phyloP scores from a whole-genome alignment of 2,113 vertebrate species.

The Entosphenus tridentatus region DNA sequence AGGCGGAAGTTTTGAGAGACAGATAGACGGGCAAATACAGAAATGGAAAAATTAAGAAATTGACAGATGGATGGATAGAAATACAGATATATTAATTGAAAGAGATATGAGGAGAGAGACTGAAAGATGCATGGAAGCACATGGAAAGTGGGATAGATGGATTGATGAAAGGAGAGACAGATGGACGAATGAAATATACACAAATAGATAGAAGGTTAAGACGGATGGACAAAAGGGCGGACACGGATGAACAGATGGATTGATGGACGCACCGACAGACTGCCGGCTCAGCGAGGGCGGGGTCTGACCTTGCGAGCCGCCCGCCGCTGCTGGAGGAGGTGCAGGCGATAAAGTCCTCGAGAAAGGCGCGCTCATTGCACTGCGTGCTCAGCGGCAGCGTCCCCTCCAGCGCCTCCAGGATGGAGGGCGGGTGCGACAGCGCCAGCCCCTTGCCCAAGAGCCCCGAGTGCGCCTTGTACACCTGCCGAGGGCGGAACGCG shows the following conservation, averaged over 20 bases:
- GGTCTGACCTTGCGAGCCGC: constrained; percentile 55
- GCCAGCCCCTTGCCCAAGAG: constrained; percentile 88
- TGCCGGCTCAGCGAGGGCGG: too few relatives aligned
- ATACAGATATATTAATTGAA: too few relatives aligned
- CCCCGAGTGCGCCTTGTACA: constrained; percentile 75
- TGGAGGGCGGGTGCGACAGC: constrained; percentile 79
- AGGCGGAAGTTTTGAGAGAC: too few relatives aligned
- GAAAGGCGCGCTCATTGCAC: constrained; percentile 88
- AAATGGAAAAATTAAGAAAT: too few relatives aligned
- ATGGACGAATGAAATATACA: neutral
- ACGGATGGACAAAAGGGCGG: neutral
- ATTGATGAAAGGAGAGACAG: too few relatives aligned
- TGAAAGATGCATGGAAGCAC: neutral
- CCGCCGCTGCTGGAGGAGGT: constrained; percentile 78
- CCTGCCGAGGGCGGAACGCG: constrained; percentile 21
- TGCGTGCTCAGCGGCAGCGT: constrained; percentile 78
- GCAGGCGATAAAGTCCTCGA: constrained; percentile 93
- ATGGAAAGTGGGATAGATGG: neutral
- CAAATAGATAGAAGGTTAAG: constrained; percentile 1
- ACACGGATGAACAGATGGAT: too few relatives aligned
- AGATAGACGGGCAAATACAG: too few relatives aligned
- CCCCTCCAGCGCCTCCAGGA: constrained; percentile 81
- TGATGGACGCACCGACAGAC: too few relatives aligned
- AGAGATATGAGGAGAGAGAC: too few relatives aligned
- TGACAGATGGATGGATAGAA: too few relatives aligned